phyloP scores from a whole-genome alignment of 1,140 invertebrate genomes.

The Glossosoma conforme region DNA sequence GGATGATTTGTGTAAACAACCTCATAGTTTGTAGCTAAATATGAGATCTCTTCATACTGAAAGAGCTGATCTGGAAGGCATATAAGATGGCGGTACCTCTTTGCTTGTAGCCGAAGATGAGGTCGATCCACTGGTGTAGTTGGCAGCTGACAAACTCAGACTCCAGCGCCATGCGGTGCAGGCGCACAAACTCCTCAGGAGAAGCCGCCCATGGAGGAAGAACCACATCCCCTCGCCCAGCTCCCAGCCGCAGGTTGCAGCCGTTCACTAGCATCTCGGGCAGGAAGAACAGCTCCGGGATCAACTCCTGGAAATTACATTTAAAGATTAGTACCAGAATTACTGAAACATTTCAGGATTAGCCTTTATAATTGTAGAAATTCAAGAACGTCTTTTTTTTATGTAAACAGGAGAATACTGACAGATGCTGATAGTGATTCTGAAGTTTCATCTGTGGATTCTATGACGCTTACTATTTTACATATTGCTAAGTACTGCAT shows the following conservation, averaged over 20 bases:
- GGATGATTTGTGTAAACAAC: too few relatives aligned
- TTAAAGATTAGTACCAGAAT: background rate
- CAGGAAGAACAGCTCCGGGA: constrained; percentile 97
- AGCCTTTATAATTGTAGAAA: too few relatives aligned
- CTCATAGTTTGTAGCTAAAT: too few relatives aligned
- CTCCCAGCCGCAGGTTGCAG: constrained; percentile 78
- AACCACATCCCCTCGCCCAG: constrained; percentile 86
- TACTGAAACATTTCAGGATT: too few relatives aligned
- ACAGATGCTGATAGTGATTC: too few relatives aligned
- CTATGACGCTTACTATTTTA: too few relatives aligned
- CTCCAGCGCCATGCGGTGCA: constrained; percentile 97
- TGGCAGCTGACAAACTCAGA: constrained; percentile 99
- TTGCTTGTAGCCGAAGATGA: constrained; percentile 99
- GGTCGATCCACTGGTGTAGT: constrained; percentile 99
- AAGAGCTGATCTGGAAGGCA: too few relatives aligned
- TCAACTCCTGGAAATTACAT: constrained; percentile 70
- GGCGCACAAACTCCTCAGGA: constrained; percentile 95
- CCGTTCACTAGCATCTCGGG: constrained; percentile 99
- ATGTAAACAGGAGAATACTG: too few relatives aligned
- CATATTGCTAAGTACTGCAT: too few relatives aligned
- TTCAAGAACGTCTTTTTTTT: too few relatives aligned
- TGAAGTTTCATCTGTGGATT: too few relatives aligned
- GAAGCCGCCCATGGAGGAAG: constrained; percentile 95
- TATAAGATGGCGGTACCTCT: constrained; percentile 65
- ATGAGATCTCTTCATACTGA: too few relatives aligned